phyloP scores from a whole-genome alignment of 1,140 invertebrate species.

The Camponotus pennsylvanicus region DNA sequence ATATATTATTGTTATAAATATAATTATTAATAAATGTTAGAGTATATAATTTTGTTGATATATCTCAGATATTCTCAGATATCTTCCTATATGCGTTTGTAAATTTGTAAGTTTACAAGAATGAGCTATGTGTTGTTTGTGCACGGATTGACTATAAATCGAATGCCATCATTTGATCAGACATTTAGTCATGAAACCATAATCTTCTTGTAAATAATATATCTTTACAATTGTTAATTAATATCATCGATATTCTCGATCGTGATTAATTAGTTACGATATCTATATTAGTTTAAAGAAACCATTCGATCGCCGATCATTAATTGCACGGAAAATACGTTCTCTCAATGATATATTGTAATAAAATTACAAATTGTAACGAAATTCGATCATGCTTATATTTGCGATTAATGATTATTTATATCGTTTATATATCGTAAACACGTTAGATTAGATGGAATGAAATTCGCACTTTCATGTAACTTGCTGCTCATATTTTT shows the following conservation, averaged over 20 bases:
- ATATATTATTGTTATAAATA: slow-evolving; percentile 49
- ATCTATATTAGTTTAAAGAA: neutral
- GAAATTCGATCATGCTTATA: neutral
- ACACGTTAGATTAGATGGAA: neutral
- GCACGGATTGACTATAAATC: slow-evolving; percentile 24
- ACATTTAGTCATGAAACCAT: neutral
- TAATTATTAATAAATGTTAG: slow-evolving; percentile 55
- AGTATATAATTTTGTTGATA: slow-evolving; percentile 51
- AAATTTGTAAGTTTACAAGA: slow-evolving; percentile 47
- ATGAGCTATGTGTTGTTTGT: slow-evolving; percentile 34
- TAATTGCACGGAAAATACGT: neutral
- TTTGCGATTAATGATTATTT: slow-evolving; percentile 21
- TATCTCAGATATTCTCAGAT: slow-evolving; percentile 8
- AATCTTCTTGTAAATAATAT: slow-evolving; percentile 53
- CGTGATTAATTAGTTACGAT: slow-evolving; percentile 4
- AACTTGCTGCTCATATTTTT: slow-evolving; percentile 43
- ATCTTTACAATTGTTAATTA: slow-evolving; percentile 34
- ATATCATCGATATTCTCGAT: slow-evolving; percentile 13
- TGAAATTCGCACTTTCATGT: neutral
- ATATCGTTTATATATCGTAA: slow-evolving; percentile 1
- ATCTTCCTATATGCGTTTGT: slow-evolving; percentile 53
- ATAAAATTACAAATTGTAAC: slow-evolving; percentile 32
- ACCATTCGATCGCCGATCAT: neutral
- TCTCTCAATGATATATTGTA: neutral
- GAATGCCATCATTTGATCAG: slow-evolving; percentile 2